These are phyloP conservation scores for Galleria mellonella DNA, from an alignment of 1,140 invertebrate genomes.

Conservation along the genomic window DNA sequence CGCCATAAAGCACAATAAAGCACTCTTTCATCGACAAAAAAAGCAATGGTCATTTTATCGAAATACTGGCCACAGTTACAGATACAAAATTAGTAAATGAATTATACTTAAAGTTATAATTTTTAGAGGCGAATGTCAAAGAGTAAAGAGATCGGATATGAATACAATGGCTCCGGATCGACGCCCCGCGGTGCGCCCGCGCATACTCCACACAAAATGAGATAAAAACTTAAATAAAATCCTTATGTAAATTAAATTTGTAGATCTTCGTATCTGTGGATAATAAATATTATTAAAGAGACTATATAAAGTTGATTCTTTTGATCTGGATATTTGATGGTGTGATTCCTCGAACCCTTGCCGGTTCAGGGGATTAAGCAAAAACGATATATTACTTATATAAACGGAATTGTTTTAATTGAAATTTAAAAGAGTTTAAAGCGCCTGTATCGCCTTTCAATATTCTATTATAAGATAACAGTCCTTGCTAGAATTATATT, in stretches of 20 bases:
- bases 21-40: neutral
- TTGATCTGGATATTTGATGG: too few relatives aligned
- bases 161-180: slow-evolving; percentile 49
- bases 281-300: slow-evolving; percentile 34
- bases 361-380: too few relatives aligned
- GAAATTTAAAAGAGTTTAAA: too few relatives aligned
- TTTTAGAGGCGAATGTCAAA: slow-evolving; percentile 54
- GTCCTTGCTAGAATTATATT: too few relatives aligned
- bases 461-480: too few relatives aligned
- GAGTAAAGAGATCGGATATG: slow-evolving; percentile 42
- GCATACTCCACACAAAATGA: slow-evolving; percentile 37
- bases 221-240: slow-evolving; percentile 59
- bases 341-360: too few relatives aligned
- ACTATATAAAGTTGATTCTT: neutral
- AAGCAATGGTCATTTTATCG: slow-evolving; percentile 1
- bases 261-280: slow-evolving; percentile 33
- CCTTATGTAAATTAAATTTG: slow-evolving; percentile 66
- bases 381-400: too few relatives aligned
- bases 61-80: slow-evolving; percentile 4
- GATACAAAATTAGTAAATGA: slow-evolving; percentile 39
- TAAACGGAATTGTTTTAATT: too few relatives aligned
- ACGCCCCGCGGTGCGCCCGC: slow-evolving; percentile 45
- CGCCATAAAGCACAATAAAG: neutral
- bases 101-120: slow-evolving; percentile 53
- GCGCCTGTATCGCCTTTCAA: too few relatives aligned